Base-by-base conservation (phyloP, 2,797 vertebrate genomes). In the Alectoris magna region DNA sequence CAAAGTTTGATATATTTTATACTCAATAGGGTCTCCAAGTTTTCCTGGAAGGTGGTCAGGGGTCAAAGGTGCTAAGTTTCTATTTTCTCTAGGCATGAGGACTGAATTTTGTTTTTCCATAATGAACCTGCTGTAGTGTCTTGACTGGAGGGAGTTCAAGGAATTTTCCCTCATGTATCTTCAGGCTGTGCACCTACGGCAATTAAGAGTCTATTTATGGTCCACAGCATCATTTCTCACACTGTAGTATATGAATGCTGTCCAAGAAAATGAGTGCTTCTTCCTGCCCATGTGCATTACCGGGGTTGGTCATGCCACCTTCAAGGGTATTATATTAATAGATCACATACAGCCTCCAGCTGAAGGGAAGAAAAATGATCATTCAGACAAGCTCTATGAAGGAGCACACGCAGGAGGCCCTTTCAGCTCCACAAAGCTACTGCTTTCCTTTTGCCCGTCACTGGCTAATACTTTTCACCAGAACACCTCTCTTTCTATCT, bases 141-240 rank as follows among this genome's bases (percentile, higher is more conserved):
- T 81, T 41, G 39, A 19, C 46, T 78, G 56, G 82, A 90, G 5
- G 2, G 9, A 86, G n/a, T 84, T 95, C 43, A 85, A 90, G 76
- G 85, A 89, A 63, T 75, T 81, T 91, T 76, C 67, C 9, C 15
- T 93, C 27, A 38, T 15, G 55, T 36, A 34, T 29, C 36, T 78
- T 81, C 46, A 83, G 85, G 36, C 63, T 68, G 38, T 83, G 34
- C 53, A 58, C 64, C 84, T 88, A 67, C 5, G 27, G 36, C 59
- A 95, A 86, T 90, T 94, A 93, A 63, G 67, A 81, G 31, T 64
- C 46, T 91, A 51, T 89, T 92, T 93, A 53, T 90, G 59, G 72
- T 77, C 19, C 43, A 70, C 51, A 84, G 56, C 43, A 90, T n/a
- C 34, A 70, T 92, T 91, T 79, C 34, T 56, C 83, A 70, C 0